Conservation (phyloP, 2,113 vertebrate species). For the Falco punctatus region DNA sequence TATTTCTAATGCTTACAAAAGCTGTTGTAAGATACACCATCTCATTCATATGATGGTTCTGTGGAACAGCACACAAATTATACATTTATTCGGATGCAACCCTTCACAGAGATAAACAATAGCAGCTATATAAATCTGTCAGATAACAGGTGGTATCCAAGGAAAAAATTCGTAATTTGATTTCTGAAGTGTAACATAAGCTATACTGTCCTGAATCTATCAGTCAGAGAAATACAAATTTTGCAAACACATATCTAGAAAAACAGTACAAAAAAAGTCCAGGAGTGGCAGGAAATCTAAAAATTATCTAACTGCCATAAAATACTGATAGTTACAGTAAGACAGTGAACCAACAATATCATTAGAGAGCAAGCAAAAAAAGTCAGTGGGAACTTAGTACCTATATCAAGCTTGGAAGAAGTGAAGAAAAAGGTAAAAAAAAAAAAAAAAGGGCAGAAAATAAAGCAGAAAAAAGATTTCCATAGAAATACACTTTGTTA, state of each 20-base stretch:
- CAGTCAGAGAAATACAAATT: background rate
- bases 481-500: background rate
- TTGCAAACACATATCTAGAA: background rate
- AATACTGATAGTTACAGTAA: background rate
- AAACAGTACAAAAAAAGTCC: background rate
- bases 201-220: background rate
- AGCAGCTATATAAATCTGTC: background rate
- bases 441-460: background rate
- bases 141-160: background rate
- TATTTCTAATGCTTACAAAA: background rate
- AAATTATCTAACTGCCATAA: background rate
- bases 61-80: background rate
- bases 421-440: background rate
- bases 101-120: background rate
- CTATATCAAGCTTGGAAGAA: background rate
- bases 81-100: background rate
- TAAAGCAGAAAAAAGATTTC: background rate
- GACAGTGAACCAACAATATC: background rate
- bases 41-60: background rate
- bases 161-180: background rate
- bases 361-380: background rate
- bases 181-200: background rate
- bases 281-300: background rate
- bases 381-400: background rate
- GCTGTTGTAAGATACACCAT: background rate